Evolutionary conservation across 2,888 invertebrate genomes (phyloP).

Genomic region (Agelastica alni): DNA sequence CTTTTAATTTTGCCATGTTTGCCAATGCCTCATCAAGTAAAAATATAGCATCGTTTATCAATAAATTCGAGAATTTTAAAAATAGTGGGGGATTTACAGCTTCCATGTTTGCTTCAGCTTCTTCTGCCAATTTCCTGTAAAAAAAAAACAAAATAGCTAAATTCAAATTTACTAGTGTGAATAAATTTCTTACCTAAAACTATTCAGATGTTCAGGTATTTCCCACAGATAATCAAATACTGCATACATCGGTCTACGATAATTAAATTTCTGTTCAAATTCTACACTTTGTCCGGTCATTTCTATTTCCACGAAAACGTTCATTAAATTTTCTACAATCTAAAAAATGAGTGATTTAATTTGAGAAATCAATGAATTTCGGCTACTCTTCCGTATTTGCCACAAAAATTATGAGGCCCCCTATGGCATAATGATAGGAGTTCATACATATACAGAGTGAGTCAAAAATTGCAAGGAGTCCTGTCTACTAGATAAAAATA

Average conservation of each 20-base stretch:
- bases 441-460: no score
- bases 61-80: constrained; percentile 90
- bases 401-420: no score
- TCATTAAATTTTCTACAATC: constrained; percentile 78
- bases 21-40: constrained; percentile 88
- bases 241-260: constrained; percentile 92
- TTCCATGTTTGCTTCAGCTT: constrained; percentile 87
- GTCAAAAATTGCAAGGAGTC: no score
- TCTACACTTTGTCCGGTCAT: constrained; percentile 96
- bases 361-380: no score
- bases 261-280: constrained; percentile 97
- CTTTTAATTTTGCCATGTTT: constrained; percentile 86
- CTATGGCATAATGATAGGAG: no score
- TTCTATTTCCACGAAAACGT: constrained; percentile 96
- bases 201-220: constrained; percentile 74
- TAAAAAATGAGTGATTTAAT: constrained; percentile 56
- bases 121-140: constrained; percentile 70
- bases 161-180: background rate
- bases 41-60: constrained; percentile 97
- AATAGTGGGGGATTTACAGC: constrained; percentile 89
- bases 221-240: constrained; percentile 92
- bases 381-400: no score
- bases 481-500: no score
- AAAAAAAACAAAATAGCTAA: constrained; percentile 16
- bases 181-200: constrained; percentile 67